A percentile compares a stretch with the other conserved stretches of the same genome.
Evolutionary conservation across 2,888 invertebrate genomes (phyloP).

Genomic region (Argyresthia albistria): DNA sequence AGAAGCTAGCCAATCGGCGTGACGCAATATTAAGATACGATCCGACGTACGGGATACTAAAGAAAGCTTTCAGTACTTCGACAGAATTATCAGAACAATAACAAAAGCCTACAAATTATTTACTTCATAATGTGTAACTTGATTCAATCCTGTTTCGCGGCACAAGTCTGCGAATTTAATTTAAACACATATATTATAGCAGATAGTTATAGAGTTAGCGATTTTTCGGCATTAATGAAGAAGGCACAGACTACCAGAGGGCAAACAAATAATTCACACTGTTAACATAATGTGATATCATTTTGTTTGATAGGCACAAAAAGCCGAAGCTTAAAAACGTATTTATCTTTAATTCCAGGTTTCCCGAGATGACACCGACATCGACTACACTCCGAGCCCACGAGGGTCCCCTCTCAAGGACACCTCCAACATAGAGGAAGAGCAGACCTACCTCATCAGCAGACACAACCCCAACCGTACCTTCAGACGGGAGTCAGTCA

Average conservation of each 20-base stretch:
- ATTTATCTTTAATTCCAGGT: constrained; percentile 39
- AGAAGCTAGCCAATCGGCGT: constrained; percentile 24
- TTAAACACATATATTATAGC: too few relatives aligned
- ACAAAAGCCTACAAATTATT: background rate
- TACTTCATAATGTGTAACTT: background rate
- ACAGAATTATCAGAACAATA: constrained; percentile 18
- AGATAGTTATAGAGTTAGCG: too few relatives aligned
- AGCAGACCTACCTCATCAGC: constrained; percentile 52
- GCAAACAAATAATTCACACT: too few relatives aligned
- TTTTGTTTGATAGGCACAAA: too few relatives aligned
- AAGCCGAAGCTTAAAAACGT: background rate
- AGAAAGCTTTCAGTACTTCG: constrained; percentile 42
- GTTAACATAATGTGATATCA: too few relatives aligned
- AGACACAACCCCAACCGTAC: constrained; percentile 67
- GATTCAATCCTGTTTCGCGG: background rate
- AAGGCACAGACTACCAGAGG: too few relatives aligned
- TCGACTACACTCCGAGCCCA: constrained; percentile 54
- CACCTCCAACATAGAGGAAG: constrained; percentile 58
- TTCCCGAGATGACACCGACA: constrained; percentile 60
- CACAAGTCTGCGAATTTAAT: constrained; percentile 14
- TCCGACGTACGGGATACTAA: constrained; percentile 26
- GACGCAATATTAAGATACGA: constrained; percentile 37
- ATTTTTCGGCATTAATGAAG: too few relatives aligned
- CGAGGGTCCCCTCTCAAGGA: constrained; percentile 60
- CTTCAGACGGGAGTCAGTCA: constrained; percentile 62